Conservation (phyloP, 2,797 vertebrate genomes). For the Tarsius wallacei region DNA sequence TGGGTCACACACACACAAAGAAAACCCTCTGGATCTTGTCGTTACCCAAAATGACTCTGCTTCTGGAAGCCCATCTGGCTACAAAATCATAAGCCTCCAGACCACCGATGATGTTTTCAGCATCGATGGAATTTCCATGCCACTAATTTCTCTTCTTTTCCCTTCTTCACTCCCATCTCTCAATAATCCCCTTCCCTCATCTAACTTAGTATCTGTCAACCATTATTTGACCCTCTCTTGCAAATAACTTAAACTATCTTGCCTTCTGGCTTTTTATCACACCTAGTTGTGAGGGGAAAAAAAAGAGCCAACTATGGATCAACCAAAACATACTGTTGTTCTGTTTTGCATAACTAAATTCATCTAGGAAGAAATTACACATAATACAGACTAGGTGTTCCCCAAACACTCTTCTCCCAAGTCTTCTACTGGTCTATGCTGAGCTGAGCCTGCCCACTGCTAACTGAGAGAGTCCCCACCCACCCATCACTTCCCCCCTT, state of each 20-base stretch:
- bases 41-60: neutral
- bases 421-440: neutral
- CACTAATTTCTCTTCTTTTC: neutral
- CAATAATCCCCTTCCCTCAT: neutral
- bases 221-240: neutral
- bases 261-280: conserved; percentile 1
- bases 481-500: too few relatives aligned
- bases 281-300: neutral
- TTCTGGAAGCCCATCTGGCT: neutral
- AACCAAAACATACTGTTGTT: neutral
- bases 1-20: neutral
- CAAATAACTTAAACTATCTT: neutral
- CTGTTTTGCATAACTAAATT: neutral
- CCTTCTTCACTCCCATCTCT: neutral
- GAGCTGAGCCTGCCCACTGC: neutral
- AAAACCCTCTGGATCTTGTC: neutral
- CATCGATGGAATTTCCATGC: neutral
- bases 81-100: neutral
- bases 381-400: neutral
- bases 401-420: neutral
- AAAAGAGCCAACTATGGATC: neutral
- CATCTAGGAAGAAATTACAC: neutral
- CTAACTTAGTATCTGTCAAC: neutral
- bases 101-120: neutral
- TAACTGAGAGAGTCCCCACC: neutral